These are phyloP conservation scores for Gisinianus flammeolus DNA, from an alignment of 2,888 invertebrate genomes.

Conservation along the genomic window DNA sequence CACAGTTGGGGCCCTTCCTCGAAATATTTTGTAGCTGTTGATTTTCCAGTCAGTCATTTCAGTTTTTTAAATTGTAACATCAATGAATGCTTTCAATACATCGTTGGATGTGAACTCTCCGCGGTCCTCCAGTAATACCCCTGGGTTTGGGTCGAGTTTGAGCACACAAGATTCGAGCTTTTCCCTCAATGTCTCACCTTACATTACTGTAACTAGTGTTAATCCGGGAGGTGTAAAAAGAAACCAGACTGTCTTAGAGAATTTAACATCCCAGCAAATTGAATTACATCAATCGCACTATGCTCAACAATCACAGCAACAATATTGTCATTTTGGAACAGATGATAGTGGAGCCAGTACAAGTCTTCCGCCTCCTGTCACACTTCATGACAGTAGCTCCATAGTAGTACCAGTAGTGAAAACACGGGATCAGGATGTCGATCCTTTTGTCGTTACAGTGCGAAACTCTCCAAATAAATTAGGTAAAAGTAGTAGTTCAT, in stretches of 20 bases:
- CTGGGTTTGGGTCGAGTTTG: constrained; percentile 7
- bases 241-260: constrained; percentile 20
- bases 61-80: no score
- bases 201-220: constrained; percentile 38
- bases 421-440: constrained; percentile 43
- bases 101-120: constrained; percentile 21
- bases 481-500: constrained; percentile 54
- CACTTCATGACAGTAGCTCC: constrained; percentile 29
- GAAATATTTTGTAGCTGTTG: no score
- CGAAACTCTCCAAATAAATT: constrained; percentile 55
- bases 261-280: constrained; percentile 1
- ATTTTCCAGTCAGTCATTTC: no score
- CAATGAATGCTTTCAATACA: not conserved
- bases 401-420: constrained; percentile 44
- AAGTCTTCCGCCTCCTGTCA: constrained; percentile 15
- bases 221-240: constrained; percentile 29
- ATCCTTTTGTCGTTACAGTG: constrained; percentile 57
- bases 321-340: constrained; percentile 23
- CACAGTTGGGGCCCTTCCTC: no score
- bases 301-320: constrained; percentile 3
- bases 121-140: constrained; percentile 37
- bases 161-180: constrained; percentile 18
- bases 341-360: constrained; percentile 12
- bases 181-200: constrained; percentile 29
- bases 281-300: constrained; percentile 11